Evolutionary conservation across 2,888 invertebrate genomes (phyloP).

Genomic region (Hirtodrosophila trivittata): DNA sequence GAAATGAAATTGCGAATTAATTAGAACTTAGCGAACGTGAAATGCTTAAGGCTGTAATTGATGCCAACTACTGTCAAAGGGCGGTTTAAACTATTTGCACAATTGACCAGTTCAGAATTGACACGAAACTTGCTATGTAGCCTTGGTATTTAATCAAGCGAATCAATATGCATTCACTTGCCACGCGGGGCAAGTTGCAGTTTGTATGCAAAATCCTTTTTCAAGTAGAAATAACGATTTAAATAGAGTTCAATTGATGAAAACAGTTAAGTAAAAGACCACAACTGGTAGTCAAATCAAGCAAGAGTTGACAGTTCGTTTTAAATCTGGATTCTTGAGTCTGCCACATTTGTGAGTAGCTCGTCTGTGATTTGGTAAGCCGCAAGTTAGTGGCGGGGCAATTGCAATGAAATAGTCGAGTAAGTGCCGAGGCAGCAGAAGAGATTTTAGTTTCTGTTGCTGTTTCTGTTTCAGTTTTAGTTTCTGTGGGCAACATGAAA

Average conservation of each 20-base stretch:
- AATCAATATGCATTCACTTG: too few relatives aligned
- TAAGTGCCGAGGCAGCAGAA: slow-evolving; percentile 38
- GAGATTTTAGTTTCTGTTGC: slow-evolving; percentile 13
- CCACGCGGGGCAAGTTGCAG: too few relatives aligned
- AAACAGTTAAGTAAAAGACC: slow-evolving; percentile 13
- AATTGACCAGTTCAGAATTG: too few relatives aligned
- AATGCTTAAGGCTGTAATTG: too few relatives aligned
- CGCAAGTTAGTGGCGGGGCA: slow-evolving; percentile 7
- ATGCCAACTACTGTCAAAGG: too few relatives aligned
- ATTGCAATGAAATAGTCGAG: slow-evolving; percentile 26
- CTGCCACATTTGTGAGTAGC: slow-evolving; percentile 17
- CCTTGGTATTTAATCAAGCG: too few relatives aligned
- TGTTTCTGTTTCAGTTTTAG: background rate
- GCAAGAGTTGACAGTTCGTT: slow-evolving; percentile 2
- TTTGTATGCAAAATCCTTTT: too few relatives aligned
- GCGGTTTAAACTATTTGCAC: too few relatives aligned
- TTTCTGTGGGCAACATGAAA: slow-evolving; percentile 31
- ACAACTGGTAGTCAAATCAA: slow-evolving; percentile 31
- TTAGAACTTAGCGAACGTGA: too few relatives aligned
- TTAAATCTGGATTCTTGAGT: slow-evolving; percentile 6
- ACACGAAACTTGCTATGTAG: too few relatives aligned
- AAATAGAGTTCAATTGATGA: background rate
- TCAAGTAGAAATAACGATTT: too few relatives aligned
- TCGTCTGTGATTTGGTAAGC: slow-evolving; percentile 12
- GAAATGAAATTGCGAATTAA: too few relatives aligned